Conservation (phyloP, 2,888 invertebrate species). For the Agonopterix alstromeriana region DNA sequence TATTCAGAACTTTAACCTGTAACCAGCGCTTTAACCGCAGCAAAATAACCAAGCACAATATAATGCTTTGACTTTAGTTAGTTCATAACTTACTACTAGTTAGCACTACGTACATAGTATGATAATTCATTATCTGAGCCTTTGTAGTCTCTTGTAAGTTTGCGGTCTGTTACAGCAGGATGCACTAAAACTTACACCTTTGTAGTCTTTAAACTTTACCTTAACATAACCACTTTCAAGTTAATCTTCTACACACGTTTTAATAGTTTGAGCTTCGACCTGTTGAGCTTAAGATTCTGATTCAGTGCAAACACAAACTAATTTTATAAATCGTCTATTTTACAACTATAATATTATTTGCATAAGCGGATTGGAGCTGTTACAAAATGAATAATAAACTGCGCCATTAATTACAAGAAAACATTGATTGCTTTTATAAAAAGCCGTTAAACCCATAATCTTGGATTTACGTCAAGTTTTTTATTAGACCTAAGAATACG, state of each 20-base stretch:
- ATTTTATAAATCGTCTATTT: neutral
- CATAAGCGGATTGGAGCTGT: constrained; percentile 15
- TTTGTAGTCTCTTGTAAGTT: constrained; percentile 32
- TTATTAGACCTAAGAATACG: constrained; percentile 1
- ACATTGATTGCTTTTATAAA: constrained; percentile 9
- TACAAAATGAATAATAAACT: constrained; percentile 7
- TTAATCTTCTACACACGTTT: constrained; percentile 40
- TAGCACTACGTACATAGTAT: constrained; percentile 6
- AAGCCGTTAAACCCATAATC: constrained; percentile 8
- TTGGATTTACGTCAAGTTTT: constrained; percentile 1
- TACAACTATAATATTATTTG: constrained; percentile 10
- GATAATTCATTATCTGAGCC: constrained; percentile 33
- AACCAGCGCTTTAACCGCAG: no score
- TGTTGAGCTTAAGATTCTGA: constrained; percentile 1
- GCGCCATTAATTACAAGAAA: constrained; percentile 3
- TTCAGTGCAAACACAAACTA: neutral
- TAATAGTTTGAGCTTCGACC: constrained; percentile 29
- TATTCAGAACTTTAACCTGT: no score
- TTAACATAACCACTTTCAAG: constrained; percentile 24
- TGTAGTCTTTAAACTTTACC: constrained; percentile 46
- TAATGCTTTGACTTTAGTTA: no score
- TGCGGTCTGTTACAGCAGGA: constrained; percentile 37
- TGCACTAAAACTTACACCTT: constrained; percentile 46
- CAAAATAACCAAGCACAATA: no score
- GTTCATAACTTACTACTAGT: no score